Base-by-base conservation (phyloP, 2,888 invertebrate species). In the Exephanes ischioxanthus region DNA sequence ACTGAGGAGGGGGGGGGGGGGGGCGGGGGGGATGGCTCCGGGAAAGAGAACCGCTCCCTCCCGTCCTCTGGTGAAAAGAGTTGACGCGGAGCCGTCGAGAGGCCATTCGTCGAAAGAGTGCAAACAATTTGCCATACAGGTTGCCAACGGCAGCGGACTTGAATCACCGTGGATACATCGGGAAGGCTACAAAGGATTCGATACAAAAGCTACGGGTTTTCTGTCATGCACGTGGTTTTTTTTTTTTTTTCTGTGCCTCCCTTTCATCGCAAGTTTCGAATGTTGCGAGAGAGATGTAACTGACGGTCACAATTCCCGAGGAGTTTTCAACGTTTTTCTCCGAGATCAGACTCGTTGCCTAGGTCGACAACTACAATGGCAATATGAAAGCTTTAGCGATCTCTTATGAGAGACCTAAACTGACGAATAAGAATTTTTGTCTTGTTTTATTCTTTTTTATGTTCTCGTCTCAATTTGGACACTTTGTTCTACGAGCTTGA, bases 91-190 rank as follows among this genome's bases (percentile, higher is more conserved):
- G n/a, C 45, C 53, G 70, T 55, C 41, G 63, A 53, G 79, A 55
- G 68, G 9, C 26, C 33, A 76, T 66, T 76, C 71, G 66, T 53
- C 45, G 63, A 76, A 61, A 66, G 58, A 51, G 67, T 16, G 41
- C 77, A 82, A 85, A 82, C 73, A 81, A 78, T 85, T 81, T 79
- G 81, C 78, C 70, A 66, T 61, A 66, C 66, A 66, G 53, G 85
- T 81, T 37, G 30, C 63, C n/a, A 78, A 30, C 73, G 63, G 33
- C 63, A 22, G 68, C 45, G 30, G 48, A 22, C 48, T 51, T 7
- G 41, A 66, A 37, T 48, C 41, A 48, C 45, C 16, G 45, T 26
- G 11, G 58, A 73, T 16, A 58, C 48, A 63, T 48, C 76, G 19
- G 48, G 19, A 51, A 45, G 9, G 61, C 41, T 70, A 61, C 53